Conservation (phyloP, 2,797 vertebrate genomes). For the Sebastes matsubarae region DNA sequence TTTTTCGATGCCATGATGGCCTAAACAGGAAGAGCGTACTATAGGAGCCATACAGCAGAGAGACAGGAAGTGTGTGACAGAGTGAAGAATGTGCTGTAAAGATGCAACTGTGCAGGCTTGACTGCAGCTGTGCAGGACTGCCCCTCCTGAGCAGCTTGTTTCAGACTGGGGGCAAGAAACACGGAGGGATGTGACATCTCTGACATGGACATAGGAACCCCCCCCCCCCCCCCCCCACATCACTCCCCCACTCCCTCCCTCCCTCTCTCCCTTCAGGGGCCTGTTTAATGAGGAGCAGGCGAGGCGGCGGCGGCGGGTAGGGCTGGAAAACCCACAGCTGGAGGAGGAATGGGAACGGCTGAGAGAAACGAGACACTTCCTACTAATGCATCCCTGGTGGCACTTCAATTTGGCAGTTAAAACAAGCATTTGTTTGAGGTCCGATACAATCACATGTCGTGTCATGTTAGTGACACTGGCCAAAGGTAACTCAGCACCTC, state of each 20-base stretch:
- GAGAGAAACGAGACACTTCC: constrained; percentile 73
- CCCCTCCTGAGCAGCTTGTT: constrained; percentile 24
- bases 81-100: constrained; percentile 26
- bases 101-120: constrained; percentile 14
- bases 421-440: constrained; percentile 27
- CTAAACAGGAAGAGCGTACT: neutral
- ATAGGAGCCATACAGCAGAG: neutral
- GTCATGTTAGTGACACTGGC: constrained; percentile 14
- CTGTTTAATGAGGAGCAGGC: constrained; percentile 80
- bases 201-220: constrained; percentile 30
- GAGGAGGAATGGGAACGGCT: constrained; percentile 64
- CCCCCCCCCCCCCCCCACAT: neutral
- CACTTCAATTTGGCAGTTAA: constrained; percentile 30
- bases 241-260: constrained; percentile 9
- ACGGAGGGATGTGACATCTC: constrained; percentile 33
- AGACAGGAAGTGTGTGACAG: constrained; percentile 18
- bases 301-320: constrained; percentile 45
- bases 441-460: constrained; percentile 12
- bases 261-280: constrained; percentile 53
- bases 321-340: constrained; percentile 75
- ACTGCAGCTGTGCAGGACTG: constrained; percentile 44
- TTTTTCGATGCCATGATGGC: neutral
- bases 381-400: constrained; percentile 51
- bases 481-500: constrained; percentile 2
- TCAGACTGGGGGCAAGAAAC: constrained; percentile 42